Base-by-base conservation (phyloP, 2,888 invertebrate species). In the Itoplectis maculator region DNA sequence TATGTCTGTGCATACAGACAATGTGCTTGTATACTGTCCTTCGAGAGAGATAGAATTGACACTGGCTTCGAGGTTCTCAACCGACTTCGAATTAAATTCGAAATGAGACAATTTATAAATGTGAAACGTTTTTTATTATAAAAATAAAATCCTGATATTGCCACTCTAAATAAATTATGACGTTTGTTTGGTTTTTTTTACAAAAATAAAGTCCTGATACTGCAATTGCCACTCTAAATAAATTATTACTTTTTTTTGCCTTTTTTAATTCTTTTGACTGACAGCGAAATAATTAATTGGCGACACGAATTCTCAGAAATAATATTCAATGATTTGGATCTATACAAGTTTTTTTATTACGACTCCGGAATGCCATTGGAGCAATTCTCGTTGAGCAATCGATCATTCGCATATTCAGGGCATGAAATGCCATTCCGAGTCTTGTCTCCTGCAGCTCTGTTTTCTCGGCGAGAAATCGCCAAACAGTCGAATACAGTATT, bases 51-150 rank as follows among this genome's bases (percentile, higher is more conserved):
- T 40, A 49, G 65, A 65, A 78, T 7, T 23, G 20, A 49, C 29
- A 45, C 69, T 74, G n/a, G 47, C 11, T 0, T 63, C 70, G 81
- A 54, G 81, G 81, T 82, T 78, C 81, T 82, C 81, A 82, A 78
- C 51, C 45, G 37, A n/a, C n/a, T n/a, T 29, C 29, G 29, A 3
- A 5, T 29, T 29, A 29, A 29, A 29, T 29, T 5, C 3, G 29
- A 29, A 5, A 29, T 29, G 29, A 5, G 29, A 29, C 29, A 29
- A 29, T 29, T 29, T 29, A n/a, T n/a, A 29, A 29, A 5, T 29
- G 5, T 29, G 5, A 29, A 3, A 29, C 29, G 5, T 29, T 29
- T 29, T 29, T 29, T 29, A 29, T 29, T 2, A 29, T 5, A 3
- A 29, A 29, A 3, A 29, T 5, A 29, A 29, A 29, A 29, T 29